Percentiles rank a stretch among this genome's conserved stretches.
phyloP scores from a whole-genome alignment of 2,888 invertebrate genomes.

The Dioctria linearis region DNA sequence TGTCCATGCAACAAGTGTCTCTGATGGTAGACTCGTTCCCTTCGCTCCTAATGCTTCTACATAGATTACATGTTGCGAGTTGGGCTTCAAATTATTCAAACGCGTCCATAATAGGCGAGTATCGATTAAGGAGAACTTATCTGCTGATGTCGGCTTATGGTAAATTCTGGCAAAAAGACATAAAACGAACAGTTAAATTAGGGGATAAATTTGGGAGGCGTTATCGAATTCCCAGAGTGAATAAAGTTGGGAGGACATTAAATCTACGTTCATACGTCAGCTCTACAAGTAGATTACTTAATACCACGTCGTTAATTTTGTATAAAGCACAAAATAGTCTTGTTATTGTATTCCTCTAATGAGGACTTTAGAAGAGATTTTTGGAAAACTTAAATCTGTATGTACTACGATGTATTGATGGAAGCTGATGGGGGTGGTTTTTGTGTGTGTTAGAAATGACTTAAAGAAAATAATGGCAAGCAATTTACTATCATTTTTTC shows the following conservation, averaged over 20 bases:
- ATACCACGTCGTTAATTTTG: conserved; percentile 50
- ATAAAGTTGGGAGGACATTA: background rate
- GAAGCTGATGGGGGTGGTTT: background rate
- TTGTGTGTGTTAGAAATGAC: background rate
- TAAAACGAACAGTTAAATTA: conserved; percentile 20
- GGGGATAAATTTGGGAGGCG: conserved; percentile 1
- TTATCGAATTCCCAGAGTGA: background rate
- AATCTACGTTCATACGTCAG: conserved; percentile 12
- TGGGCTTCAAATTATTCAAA: conserved; percentile 81
- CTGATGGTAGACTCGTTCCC: conserved; percentile 84
- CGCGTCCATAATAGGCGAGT: conserved; percentile 81
- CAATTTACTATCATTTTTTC: conserved; percentile 49
- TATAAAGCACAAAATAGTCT: conserved; percentile 9
- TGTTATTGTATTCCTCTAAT: conserved; percentile 29
- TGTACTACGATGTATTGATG: background rate
- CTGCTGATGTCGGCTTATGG: conserved; percentile 79
- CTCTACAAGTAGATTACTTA: conserved; percentile 26
- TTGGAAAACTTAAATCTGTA: conserved; percentile 26
- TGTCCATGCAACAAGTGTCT: conserved; percentile 88
- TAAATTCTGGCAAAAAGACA: conserved; percentile 73
- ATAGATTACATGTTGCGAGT: conserved; percentile 87
- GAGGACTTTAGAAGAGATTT: conserved; percentile 31
- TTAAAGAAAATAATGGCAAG: background rate
- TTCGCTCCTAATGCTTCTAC: conserved; percentile 80
- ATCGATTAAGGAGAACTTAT: conserved; percentile 75